Conservation (phyloP, 2,797 vertebrate species). For the Anomalospiza imberbis region DNA sequence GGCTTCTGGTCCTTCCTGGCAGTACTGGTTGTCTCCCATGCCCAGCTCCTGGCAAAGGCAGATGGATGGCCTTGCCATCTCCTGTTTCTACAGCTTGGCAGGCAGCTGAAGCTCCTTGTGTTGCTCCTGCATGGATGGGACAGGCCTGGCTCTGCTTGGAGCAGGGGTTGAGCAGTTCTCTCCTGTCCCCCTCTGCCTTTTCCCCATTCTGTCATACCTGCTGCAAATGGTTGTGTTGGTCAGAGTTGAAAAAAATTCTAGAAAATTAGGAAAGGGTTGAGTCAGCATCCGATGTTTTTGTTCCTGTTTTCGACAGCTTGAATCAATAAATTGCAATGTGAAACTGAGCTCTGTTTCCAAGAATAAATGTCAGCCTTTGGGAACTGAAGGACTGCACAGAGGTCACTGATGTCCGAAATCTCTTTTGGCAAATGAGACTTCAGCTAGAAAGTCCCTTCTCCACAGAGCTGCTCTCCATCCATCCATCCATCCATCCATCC, state of each 20-base stretch:
- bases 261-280: background rate
- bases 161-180: background rate
- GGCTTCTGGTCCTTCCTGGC: background rate
- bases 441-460: background rate
- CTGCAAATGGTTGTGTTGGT: background rate
- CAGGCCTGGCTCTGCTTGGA: background rate
- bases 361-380: background rate
- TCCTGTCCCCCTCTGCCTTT: background rate
- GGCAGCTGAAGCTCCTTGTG: background rate
- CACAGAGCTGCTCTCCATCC: background rate
- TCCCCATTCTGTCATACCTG: background rate
- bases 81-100: background rate
- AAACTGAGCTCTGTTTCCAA: background rate
- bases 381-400: background rate
- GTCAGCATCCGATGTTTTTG: background rate
- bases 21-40: rapidly evolving
- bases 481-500: background rate
- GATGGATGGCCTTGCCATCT: background rate
- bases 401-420: background rate
- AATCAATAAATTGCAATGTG: background rate
- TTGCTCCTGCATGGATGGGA: background rate
- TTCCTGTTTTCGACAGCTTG: background rate
- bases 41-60: background rate
- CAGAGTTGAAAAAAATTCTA: background rate
- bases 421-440: background rate